Evolutionary conservation across 1,140 invertebrate species (phyloP), one percentile per base, ranked within the genome.

Genomic region (Venturia canescens): DNA sequence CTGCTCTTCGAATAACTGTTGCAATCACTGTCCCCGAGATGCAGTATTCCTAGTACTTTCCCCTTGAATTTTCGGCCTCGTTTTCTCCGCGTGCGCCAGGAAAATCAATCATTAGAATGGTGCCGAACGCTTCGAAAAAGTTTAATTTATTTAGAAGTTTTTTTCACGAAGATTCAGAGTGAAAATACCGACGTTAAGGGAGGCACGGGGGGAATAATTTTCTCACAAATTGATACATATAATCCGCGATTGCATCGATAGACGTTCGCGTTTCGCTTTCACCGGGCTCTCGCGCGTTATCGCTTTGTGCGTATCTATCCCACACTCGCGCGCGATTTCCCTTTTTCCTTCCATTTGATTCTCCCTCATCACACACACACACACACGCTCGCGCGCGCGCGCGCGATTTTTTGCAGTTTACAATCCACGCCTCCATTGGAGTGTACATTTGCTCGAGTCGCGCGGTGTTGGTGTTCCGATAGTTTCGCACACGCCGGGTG

Each of bases 261-360:
- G n/a, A 69, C 60, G 29, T 29, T 69, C 15, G 5, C 66, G 66
- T 69, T 29, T 69, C 66, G 29, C 66, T 69, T 69, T 69, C 66
- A 69, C 27, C 66, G 16, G n/a, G 66, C 66, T 31, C n/a, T n/a
- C n/a, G n/a, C n/a, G n/a, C 21, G 66, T 69, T 69, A 69, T 69
- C 66, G 66, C 23, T 31, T 16, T 9, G 21, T 31, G 66, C 21
- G n/a, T 31, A 18, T 69, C 27, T 69, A 69, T 69, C 29, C 66
- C 29, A 69, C 66, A 69, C 29, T 29, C 66, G 66, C 66, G 66
- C 21, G 13, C n/a, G n/a, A n/a, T 21, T 31, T 69, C 29, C n/a
- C 66, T 69, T 31, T 69, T 31, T 69, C 29, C n/a, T 18, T 69
- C 66, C n/a, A 15, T 63, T 23, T 27, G 27, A 23, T 23, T 69